Base-by-base conservation (phyloP, 2,113 vertebrate genomes). In the Lipotes vexillifer region DNA sequence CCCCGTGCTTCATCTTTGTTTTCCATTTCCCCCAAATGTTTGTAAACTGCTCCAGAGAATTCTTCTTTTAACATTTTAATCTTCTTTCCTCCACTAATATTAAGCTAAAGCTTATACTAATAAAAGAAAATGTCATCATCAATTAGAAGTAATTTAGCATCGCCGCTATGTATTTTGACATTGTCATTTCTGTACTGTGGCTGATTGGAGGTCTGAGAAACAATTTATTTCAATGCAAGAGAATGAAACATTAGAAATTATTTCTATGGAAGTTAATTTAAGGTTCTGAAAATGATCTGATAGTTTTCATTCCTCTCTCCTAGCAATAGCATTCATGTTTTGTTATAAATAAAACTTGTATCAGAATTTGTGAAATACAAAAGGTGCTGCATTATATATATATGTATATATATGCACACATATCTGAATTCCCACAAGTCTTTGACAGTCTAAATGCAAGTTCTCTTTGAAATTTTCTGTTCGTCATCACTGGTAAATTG, bases 101-200 rank as follows among this genome's bases (percentile, higher is more conserved):
- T 77, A 98, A 96, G 38, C 89, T 86, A 71, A 66, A 20, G 66
- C 74, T 94, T 27, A 0, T 3, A 38, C 20, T 49, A 71, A 90
- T 80, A 90, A 97, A 90, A 96, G 6, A 3, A 97, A 85, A 57
- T 44, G 55, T 74, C 18, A 18, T 90, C 78, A 33, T 72, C 83
- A 97, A 94, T 69, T 89, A 57, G 81, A 94, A 97, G 91, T 69
- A 88, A 93, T 29, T 84, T 25, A 97, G 88, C 65, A 59, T 46
- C 4, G 85, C 46, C 23, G 59, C n/a, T 29, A 46, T 33, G 4
- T 88, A 85, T 61, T 78, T 46, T n/a, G 61, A 21, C 41, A 71
- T 15, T 69, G 61, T 44, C 65, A 65, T 89, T 59, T 93, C 41
- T 14, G 33, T 55, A 59, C 8, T n/a, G 36, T 12, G 29, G 41